Base-by-base conservation (phyloP, 2,113 vertebrate species). In the Oceanites oceanicus region DNA sequence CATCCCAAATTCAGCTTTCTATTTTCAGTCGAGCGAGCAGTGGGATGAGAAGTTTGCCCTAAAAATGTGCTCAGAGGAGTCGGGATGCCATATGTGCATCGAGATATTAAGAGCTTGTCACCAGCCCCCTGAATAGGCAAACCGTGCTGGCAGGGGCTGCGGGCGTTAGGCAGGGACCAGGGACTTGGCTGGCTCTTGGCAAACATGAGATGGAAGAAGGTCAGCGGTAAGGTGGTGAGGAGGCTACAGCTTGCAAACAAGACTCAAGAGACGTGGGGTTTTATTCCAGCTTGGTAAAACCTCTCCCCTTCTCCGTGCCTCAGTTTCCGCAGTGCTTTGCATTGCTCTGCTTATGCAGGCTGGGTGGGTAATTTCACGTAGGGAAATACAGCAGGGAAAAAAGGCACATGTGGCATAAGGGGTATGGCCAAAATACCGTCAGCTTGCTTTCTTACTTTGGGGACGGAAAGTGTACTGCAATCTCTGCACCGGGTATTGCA, bases 1-100 rank as follows among this genome's bases (percentile, higher is more conserved):
- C 94, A 97, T 96, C 98, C 97, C 96, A 87, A 98, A 98, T 97
- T 97, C 98, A 95, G 96, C 93, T 77, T 92, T 97, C 98, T 98
- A 98, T 98, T 98, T 98, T 98, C 95, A 96, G 98, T 86, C 49
- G 6, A 96, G 95, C 42, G 36, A 97, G 94, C 92, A 80, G 97
- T 83, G 74, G 97, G 97, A 97, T 97, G 98, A 97, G 91, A 97
- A 97, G 91, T 96, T 97, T 98, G 97, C 97, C 98, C 97, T 98
- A 97, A 98, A 98, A 98, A 97, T 97, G 97, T 89, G 88, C 95
- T 98, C 90, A 38, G 94, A 92, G 95, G 93, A 97, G 97, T 94
- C 74, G 76, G 97, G 97, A 84, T 85, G 93, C 97, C 97, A 97
- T 98, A 96, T 97, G 98, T 89, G 67, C 63, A 20, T 72, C 74